Percentiles rank a stretch among this genome's conserved stretches.
These are phyloP conservation scores for Onchidella celtica DNA, from an alignment of 2,888 invertebrate species.

Conservation along the genomic window DNA sequence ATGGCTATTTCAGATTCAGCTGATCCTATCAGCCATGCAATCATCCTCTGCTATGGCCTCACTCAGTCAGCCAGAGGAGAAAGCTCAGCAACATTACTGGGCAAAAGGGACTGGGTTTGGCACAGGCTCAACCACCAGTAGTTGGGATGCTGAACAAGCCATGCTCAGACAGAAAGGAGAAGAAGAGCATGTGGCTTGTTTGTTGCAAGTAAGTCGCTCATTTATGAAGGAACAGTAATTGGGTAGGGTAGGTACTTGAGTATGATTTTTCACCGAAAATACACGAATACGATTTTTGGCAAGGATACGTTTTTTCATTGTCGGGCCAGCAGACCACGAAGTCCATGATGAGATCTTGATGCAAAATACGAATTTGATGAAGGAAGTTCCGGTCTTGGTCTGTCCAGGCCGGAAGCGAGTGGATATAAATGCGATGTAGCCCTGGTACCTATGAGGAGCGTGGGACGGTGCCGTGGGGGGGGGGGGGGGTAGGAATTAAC, in stretches of 20 bases:
- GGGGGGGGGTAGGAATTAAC: too few species aligned
- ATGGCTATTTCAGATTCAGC: slow-evolving; percentile 67
- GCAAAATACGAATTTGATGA: too few species aligned
- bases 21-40: slow-evolving; percentile 75
- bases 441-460: too few species aligned
- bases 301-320: not conserved
- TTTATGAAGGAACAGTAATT: not conserved
- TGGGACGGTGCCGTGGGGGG: too few species aligned
- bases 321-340: too few species aligned
- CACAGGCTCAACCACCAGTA: slow-evolving; percentile 95
- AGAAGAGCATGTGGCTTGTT: slow-evolving; percentile 95
- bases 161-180: slow-evolving; percentile 92
- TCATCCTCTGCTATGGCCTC: slow-evolving; percentile 61
- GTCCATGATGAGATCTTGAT: too few species aligned
- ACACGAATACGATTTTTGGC: not conserved
- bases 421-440: too few species aligned
- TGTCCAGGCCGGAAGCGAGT: too few species aligned
- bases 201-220: slow-evolving; percentile 82
- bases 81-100: slow-evolving; percentile 85
- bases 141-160: slow-evolving; percentile 98
- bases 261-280: not conserved
- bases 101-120: slow-evolving; percentile 98
- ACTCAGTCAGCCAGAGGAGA: slow-evolving; percentile 70
- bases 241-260: not conserved
- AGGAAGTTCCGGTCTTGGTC: too few species aligned